Conservation (phyloP, 2,797 vertebrate genomes). For the Martes flavigula region DNA sequence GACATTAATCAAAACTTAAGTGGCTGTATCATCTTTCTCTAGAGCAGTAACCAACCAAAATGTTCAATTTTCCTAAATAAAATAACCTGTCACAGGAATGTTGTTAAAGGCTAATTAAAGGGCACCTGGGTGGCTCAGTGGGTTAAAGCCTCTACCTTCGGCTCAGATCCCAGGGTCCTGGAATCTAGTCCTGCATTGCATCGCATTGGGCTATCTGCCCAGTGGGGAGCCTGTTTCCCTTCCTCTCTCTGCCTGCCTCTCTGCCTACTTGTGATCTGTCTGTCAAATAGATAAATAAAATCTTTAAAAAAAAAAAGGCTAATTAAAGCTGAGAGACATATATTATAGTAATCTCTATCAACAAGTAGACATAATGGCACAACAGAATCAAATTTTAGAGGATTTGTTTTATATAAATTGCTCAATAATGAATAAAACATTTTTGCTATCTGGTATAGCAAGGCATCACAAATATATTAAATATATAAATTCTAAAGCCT, state of each 20-base stretch:
- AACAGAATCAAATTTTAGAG: neutral
- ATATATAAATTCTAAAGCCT: conserved; percentile 18
- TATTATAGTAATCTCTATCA: neutral
- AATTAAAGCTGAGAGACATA: neutral
- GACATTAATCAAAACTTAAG: neutral
- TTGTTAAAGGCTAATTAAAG: neutral
- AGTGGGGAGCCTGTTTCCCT: no score
- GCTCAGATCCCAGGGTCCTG: no score
- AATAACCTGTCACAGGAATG: neutral
- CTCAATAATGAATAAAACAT: conserved; percentile 10
- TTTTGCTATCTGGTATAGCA: neutral
- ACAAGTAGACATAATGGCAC: neutral
- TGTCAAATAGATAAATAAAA: no score
- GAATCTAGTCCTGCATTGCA: no score
- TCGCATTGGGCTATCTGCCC: no score
- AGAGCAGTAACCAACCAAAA: conserved; percentile 17
- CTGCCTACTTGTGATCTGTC: no score
- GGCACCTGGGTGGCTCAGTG: no score
- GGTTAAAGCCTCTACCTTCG: no score
- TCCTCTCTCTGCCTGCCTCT: no score
- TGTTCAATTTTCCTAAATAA: conserved; percentile 36
- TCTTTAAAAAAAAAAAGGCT: no score
- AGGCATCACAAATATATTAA: conserved; percentile 12
- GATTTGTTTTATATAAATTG: conserved; percentile 19
- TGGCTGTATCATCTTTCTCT: neutral